Evolutionary conservation across 2,113 vertebrate species (phyloP).

Genomic region (Oceanodroma tethys): DNA sequence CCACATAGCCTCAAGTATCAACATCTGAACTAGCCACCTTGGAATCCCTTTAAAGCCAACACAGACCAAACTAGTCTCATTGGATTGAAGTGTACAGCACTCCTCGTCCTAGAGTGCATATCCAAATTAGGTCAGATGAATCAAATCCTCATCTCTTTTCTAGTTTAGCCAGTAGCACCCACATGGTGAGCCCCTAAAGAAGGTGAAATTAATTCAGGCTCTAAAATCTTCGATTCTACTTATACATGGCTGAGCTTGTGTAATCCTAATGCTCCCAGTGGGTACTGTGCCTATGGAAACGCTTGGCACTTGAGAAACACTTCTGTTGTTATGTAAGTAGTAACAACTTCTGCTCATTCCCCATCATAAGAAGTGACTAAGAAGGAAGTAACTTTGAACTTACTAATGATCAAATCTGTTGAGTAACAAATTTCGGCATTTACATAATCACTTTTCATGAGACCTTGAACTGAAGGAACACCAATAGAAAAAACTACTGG

Average conservation of each 20-base stretch:
- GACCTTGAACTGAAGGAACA: neutral
- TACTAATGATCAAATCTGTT: neutral
- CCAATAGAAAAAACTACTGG: neutral
- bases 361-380: neutral
- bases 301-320: neutral
- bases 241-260: neutral
- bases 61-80: neutral
- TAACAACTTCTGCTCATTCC: neutral
- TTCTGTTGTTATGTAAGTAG: neutral
- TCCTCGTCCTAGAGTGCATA: neutral
- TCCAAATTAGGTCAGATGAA: neutral
- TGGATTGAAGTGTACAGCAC: neutral
- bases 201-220: neutral
- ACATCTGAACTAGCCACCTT: neutral
- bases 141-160: neutral
- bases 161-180: neutral
- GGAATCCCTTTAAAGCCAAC: neutral
- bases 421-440: neutral
- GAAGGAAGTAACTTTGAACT: neutral
- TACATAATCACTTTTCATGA: neutral
- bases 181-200: neutral
- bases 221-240: neutral
- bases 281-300: neutral
- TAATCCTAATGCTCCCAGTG: neutral
- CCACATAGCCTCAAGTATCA: neutral